phyloP scores from a whole-genome alignment of 2,113 vertebrate genomes.

The Microcebus ravelobensis region DNA sequence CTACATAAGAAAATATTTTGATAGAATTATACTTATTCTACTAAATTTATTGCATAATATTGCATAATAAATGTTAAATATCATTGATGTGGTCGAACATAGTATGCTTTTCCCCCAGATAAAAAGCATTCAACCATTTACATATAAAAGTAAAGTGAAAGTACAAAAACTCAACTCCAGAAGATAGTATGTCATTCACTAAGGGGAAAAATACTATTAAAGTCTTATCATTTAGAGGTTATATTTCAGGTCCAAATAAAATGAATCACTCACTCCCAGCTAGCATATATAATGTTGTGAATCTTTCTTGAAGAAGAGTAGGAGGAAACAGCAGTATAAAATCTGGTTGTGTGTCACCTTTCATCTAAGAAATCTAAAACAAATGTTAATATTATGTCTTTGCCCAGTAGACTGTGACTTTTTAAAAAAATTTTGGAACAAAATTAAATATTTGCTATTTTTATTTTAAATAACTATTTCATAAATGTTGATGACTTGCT shows the following conservation, averaged over 20 bases:
- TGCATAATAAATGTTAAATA: background rate
- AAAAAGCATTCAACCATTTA: constrained; percentile 15
- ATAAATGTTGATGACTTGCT: background rate
- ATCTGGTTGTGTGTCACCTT: background rate
- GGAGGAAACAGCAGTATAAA: background rate
- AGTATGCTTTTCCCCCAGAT: background rate
- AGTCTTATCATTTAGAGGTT: background rate
- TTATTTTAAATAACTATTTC: constrained; percentile 34
- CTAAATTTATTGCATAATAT: background rate
- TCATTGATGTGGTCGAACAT: background rate
- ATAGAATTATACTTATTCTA: constrained; percentile 23
- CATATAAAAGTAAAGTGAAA: background rate
- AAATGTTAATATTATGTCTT: background rate
- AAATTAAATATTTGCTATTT: background rate
- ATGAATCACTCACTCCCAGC: constrained; percentile 18
- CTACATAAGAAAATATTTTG: background rate
- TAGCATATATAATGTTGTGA: background rate
- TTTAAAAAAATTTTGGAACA: background rate
- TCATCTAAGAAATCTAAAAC: constrained; percentile 15
- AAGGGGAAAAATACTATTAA: background rate
- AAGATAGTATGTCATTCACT: background rate
- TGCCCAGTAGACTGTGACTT: background rate
- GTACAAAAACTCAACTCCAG: constrained; percentile 1
- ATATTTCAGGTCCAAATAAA: constrained; percentile 35
- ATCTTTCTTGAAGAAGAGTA: background rate